These are phyloP conservation scores for Amazona ochrocephala DNA, from an alignment of 2,797 vertebrate genomes.

Conservation along the genomic window DNA sequence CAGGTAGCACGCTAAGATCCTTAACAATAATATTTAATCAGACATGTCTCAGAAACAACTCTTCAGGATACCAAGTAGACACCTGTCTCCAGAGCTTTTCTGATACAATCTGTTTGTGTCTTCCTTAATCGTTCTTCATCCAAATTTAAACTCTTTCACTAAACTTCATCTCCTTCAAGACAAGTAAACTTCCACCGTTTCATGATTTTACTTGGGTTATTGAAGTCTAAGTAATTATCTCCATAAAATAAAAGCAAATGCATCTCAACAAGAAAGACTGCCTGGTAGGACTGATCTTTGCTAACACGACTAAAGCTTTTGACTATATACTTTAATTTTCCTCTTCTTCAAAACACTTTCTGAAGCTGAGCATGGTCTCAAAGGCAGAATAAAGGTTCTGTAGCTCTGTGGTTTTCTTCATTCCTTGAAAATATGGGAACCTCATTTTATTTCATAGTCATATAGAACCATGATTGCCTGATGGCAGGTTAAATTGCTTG, in stretches of 20 bases:
- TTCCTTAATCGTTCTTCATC: background rate
- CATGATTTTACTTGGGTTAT: background rate
- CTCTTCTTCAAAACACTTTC: background rate
- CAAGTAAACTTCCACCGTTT: background rate
- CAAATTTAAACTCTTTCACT: background rate
- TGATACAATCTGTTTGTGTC: background rate
- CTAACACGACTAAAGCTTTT: background rate
- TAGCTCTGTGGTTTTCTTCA: background rate
- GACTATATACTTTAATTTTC: background rate
- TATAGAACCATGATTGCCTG: background rate
- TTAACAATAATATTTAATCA: background rate
- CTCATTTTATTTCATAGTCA: background rate
- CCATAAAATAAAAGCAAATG: background rate
- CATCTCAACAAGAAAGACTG: background rate
- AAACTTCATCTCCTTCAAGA: background rate
- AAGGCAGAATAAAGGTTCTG: background rate
- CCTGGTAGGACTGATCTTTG: background rate
- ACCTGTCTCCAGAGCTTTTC: background rate
- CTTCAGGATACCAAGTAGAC: background rate
- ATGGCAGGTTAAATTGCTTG: background rate
- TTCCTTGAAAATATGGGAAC: background rate
- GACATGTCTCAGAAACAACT: background rate
- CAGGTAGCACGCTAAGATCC: background rate
- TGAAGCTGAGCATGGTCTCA: background rate
- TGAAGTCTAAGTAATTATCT: background rate